Conservation (phyloP, 2,888 invertebrate genomes). For the Tridacna crocea region DNA sequence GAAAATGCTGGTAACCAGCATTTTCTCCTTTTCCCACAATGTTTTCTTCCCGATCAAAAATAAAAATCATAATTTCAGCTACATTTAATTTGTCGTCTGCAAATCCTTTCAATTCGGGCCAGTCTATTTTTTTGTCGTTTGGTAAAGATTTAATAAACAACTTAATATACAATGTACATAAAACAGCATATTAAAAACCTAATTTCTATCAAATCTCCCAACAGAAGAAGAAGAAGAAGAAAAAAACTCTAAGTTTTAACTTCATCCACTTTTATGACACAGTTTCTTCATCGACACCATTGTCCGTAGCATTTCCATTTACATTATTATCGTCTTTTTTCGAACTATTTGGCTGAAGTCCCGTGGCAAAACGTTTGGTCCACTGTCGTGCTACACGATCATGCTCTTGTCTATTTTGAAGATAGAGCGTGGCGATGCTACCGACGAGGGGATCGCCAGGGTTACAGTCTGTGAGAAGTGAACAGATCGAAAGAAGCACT, state of each 20-base stretch:
- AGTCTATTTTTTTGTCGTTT: background rate
- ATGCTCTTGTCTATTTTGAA: constrained; percentile 98
- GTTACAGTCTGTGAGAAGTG: constrained; percentile 98
- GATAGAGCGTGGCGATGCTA: constrained; percentile 98
- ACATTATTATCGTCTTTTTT: constrained; percentile 26
- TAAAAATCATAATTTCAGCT: background rate
- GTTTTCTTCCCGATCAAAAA: background rate
- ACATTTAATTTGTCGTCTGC: background rate
- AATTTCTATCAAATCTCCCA: background rate
- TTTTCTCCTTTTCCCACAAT: background rate
- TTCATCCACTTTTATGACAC: constrained; percentile 6
- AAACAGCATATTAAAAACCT: background rate
- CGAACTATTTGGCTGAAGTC: constrained; percentile 58
- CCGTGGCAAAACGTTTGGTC: constrained; percentile 98
- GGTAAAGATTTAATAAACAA: background rate
- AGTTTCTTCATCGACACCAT: constrained; percentile 22
- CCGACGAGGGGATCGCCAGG: constrained; percentile 99
- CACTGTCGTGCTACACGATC: constrained; percentile 99
- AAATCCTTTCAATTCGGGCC: background rate
- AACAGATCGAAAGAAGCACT: constrained; percentile 98
- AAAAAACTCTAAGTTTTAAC: background rate
- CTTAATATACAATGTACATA: background rate
- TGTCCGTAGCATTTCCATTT: constrained; percentile 18
- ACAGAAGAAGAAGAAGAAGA: background rate
- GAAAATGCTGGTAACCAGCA: constrained; percentile 4